Percentiles rank a stretch among this genome's conserved stretches.
These are phyloP conservation scores for Metopolophium dirhodum DNA, from an alignment of 1,140 invertebrate species.

Conservation along the genomic window DNA sequence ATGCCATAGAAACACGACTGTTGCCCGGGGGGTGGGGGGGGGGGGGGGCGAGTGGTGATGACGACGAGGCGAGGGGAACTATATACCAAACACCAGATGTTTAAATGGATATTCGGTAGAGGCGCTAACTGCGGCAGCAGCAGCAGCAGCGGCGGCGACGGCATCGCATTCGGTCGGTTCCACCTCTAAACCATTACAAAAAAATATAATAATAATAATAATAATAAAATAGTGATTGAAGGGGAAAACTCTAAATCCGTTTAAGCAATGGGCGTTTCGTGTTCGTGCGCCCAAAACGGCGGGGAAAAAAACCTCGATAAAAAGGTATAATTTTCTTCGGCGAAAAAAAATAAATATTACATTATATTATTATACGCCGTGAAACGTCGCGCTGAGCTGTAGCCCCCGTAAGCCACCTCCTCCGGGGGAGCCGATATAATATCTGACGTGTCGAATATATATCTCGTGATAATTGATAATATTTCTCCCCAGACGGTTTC, in stretches of 20 bases:
- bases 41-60: background rate
- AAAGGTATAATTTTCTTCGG: constrained; percentile 35
- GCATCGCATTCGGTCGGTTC: background rate
- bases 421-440: background rate
- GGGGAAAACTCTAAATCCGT: constrained; percentile 36
- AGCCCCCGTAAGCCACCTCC: background rate
- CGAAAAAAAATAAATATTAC: background rate
- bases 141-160: background rate
- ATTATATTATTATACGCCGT: background rate
- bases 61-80: background rate
- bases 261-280: constrained; percentile 38
- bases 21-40: too few species aligned
- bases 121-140: background rate
- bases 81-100: constrained; percentile 22
- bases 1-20: constrained; percentile 25
- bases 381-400: background rate
- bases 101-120: background rate
- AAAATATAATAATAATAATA: constrained; percentile 29
- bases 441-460: constrained; percentile 21
- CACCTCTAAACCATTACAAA: constrained; percentile 28
- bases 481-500: background rate
- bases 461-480: constrained; percentile 38
- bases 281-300: background rate
- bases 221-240: constrained; percentile 46
- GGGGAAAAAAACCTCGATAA: background rate